These are phyloP conservation scores for Paelopatides confundens DNA, from an alignment of 53 echinoderm and acorn worm genomes.

Conservation along the genomic window DNA sequence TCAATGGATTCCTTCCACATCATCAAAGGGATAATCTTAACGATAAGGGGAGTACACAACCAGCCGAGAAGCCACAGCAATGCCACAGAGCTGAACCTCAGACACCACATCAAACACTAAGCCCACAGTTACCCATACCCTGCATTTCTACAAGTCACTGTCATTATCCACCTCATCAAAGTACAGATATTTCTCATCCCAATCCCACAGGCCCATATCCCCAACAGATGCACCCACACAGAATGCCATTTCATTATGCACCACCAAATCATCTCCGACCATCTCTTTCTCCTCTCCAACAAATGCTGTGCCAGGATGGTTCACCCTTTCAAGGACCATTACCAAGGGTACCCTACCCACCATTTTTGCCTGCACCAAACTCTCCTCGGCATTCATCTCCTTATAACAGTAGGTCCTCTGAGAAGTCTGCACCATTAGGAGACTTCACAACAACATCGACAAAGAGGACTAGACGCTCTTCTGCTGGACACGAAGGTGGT, in stretches of 20 bases:
- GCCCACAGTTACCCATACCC: neutral
- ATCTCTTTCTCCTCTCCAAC: slow-evolving; percentile 43
- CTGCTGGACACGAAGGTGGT: neutral
- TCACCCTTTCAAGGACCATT: neutral
- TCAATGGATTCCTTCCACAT: slow-evolving; percentile 17
- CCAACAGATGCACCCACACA: slow-evolving; percentile 19
- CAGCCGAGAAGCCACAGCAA: neutral
- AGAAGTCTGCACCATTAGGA: neutral
- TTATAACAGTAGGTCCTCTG: neutral
- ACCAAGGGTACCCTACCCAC: neutral
- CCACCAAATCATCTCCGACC: slow-evolving; percentile 36
- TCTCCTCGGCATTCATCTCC: neutral
- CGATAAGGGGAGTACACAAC: neutral
- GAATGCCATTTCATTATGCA: slow-evolving; percentile 10
- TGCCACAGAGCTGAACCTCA: neutral
- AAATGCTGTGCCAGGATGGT: neutral
- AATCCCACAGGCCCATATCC: neutral
- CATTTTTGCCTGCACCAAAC: neutral
- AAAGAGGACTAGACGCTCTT: neutral
- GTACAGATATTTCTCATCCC: no score
- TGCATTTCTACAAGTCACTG: neutral
- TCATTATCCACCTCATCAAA: no score
- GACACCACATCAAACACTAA: neutral
- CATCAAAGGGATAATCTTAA: neutral
- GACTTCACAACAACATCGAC: neutral